Evolutionary conservation across 2,888 invertebrate genomes (phyloP), one percentile per base, ranked within the genome.

Genomic region (Mechanitis mazaeus): DNA sequence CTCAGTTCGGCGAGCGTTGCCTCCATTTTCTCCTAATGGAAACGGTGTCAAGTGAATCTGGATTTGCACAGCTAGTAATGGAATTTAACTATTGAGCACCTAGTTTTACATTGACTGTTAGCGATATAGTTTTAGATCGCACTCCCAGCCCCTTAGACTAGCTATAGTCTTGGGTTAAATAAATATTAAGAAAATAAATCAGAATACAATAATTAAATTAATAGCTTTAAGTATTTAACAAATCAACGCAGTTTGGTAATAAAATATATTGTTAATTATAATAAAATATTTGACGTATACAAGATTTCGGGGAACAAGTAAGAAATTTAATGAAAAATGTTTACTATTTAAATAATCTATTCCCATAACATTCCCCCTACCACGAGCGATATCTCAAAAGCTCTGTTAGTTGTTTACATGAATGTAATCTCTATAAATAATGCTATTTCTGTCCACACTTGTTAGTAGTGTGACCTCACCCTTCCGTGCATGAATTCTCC

Each of bases 31-130:
- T 69, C 71, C 71, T 69, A 73, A 75, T 75, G 72, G 72, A 72
- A 71, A 72, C 66, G 64, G 70, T 72, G 71, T 72, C 72, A 72
- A 75, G 76, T 75, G 75, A 73, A 74, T 75, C 71, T 71, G 70
- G 71, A 77, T 75, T 75, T 74, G 73, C 70, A 67, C 66, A 63
- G 68, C 63, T 62, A 59, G 65, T 65, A 71, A 70, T 68, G 68
- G 68, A 69, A 66, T 70, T 67, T 66, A 66, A 66, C 67, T 65
- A 68, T 68, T 66, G 67, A 67, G 60, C 60, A 65, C 65, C 60
- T 59, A 64, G 59, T 56, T 63, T 61, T 55, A 66, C 31, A 50
- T 31, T 31, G 9, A 11, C 7, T 50, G 50, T 50, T 11, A 50
- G 50, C 31, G 31, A 31, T 50, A 31, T 50, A 50, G 50, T 31